Base-by-base conservation (phyloP, 2,888 invertebrate genomes). In the Caradrina clavipalpis region DNA sequence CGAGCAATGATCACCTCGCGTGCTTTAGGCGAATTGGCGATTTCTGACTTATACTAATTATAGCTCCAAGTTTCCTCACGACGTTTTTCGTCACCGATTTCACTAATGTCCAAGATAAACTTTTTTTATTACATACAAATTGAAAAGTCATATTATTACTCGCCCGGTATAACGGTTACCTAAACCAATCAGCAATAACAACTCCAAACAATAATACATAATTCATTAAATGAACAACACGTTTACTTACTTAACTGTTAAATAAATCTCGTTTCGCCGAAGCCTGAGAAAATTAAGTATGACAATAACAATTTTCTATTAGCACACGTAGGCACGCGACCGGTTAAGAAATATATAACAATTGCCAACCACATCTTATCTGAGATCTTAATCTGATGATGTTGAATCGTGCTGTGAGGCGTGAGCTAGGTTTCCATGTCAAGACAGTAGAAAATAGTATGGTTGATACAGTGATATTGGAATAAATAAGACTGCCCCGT, bases 261-360 rank as follows among this genome's bases (percentile, higher is more conserved):
- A 68, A 70, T 53, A 57, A 72, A 65, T 63, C 61, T 65, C 58
- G 35, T 51, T 62, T 57, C 26, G 50, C 31, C 61, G 15, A 58
- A 56, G 49, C 57, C 55, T 81, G 83, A 64, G 69, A 75, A 69
- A 63, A 78, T 73, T 77, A 78, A 80, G 79, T 75, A 70, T 63
- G 74, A 84, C 83, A 84, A 84, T 82, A 78, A 76, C 67, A 66
- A 73, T 82, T 81, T 80, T 76, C 76, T 82, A 76, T 76, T 76
- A 77, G 76, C 62, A 61, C 62, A 69, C 61, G 17, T 22, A 53
- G 65, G 67, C 86, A 85, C 81, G 86, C 85, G 78, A 83, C 73
- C 58, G 64, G 8, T 45, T 56, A 70, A 80, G 76, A 83, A 78
- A 73, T 62, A 59, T 47, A 73, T 58, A 69, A 73, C 65, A 74